phyloP scores from a whole-genome alignment of 1,140 invertebrate genomes.

The Vollenhovia emeryi region DNA sequence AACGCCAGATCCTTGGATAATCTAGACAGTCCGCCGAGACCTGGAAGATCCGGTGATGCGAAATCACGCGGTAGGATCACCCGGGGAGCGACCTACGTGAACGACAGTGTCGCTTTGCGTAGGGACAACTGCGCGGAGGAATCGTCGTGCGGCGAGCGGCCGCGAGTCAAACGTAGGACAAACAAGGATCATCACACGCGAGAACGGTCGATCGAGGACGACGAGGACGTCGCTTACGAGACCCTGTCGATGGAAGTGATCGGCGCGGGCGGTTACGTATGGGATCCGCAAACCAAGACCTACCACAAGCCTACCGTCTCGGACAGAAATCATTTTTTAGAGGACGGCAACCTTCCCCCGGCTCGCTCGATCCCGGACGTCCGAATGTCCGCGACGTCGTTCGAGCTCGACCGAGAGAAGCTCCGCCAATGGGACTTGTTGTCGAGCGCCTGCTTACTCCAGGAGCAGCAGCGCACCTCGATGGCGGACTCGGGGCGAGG shows the following conservation, averaged over 20 bases:
- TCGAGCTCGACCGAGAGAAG: slow-evolving; percentile 93
- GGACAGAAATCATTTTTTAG: slow-evolving; percentile 85
- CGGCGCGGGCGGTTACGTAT: slow-evolving; percentile 81
- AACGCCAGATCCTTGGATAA: slow-evolving; percentile 93
- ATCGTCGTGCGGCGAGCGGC: slow-evolving; percentile 54
- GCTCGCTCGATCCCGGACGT: slow-evolving; percentile 62
- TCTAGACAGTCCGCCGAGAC: slow-evolving; percentile 85
- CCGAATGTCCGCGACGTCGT: slow-evolving; percentile 79
- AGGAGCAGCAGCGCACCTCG: slow-evolving; percentile 82
- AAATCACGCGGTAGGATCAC: slow-evolving; percentile 84
- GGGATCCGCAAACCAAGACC: slow-evolving; percentile 83
- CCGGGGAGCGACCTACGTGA: slow-evolving; percentile 91
- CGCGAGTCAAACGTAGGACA: slow-evolving; percentile 61
- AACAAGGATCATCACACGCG: slow-evolving; percentile 72
- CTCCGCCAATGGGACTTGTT: slow-evolving; percentile 94
- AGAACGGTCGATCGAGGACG: slow-evolving; percentile 35
- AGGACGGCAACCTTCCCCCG: slow-evolving; percentile 85
- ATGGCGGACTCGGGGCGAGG: slow-evolving; percentile 81
- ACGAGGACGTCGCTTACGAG: slow-evolving; percentile 78
- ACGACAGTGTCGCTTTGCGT: slow-evolving; percentile 86
- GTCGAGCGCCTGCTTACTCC: slow-evolving; percentile 90
- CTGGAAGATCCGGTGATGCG: slow-evolving; percentile 45
- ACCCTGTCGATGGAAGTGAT: slow-evolving; percentile 78
- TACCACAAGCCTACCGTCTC: slow-evolving; percentile 68
- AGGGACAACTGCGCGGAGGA: slow-evolving; percentile 57